Base-by-base conservation (phyloP, 2,888 invertebrate species). In the Tenthredo scrophulariae region DNA sequence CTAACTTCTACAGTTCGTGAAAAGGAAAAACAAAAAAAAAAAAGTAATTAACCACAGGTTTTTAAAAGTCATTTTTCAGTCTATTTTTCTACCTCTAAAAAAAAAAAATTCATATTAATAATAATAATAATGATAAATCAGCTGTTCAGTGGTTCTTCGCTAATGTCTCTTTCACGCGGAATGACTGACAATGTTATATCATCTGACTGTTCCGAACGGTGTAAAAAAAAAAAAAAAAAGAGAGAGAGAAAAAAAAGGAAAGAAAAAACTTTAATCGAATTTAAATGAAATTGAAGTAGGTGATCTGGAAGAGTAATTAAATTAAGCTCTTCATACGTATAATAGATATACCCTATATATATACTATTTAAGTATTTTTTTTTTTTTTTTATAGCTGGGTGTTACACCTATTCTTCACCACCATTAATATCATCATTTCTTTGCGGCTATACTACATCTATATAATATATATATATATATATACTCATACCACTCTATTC, bases 381-480 rank as follows among this genome's bases (percentile, higher is more conserved):
- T 3, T 13, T 33, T 74, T 72, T 72, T 72, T 40, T 29, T 15
- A 77, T 54, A 46, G 77, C 18, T 54, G 6, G n/a, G n/a, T 22
- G 7, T 9, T 54, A 54, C 72, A 43, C 43, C 29, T 43, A 29
- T 80, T 80, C 80, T 80, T 62, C 7, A 62, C 22, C 58, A 62
- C 62, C 80, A 80, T 80, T 80, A 80, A 80, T 62, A 62, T 29
- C 37, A 58, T 62, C 80, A 80, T 80, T 80, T 58, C 37, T 80
- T 80, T 58, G 26, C 62, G 58, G 62, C 54, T 15, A 26, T 77
- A 50, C 72, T 22, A 40, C 70, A 2, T 67, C 6, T 13, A 33
- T 18, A 70, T 33, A 40, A 6, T 7, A 7, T n/a, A n/a, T n/a
- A n/a, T n/a, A n/a, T n/a, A n/a, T n/a, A 37, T 33, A 33, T 37